Evolutionary conservation across 2,888 invertebrate species (phyloP).

Genomic region (Dichetophora obliterata): DNA sequence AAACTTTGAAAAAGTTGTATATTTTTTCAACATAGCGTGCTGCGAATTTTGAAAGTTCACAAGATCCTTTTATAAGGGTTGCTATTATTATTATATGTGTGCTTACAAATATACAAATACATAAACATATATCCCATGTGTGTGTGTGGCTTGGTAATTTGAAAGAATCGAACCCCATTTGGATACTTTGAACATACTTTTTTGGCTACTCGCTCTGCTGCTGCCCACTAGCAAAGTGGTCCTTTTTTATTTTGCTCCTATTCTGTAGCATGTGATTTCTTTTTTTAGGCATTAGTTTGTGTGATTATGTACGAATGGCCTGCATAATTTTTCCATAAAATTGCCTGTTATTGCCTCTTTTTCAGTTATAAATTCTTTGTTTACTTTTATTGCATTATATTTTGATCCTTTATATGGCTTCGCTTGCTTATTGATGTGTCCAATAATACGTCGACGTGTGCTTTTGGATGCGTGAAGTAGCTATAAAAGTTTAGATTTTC

Average conservation of each 20-base stretch:
- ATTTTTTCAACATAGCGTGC: too few species aligned
- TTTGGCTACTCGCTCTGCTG: background rate
- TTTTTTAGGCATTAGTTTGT: conserved; percentile 20
- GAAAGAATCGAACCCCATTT: conserved; percentile 37
- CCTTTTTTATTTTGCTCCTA: conserved; percentile 44
- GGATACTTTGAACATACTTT: background rate
- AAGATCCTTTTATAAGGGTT: too few species aligned
- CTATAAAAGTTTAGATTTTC: background rate
- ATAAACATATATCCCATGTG: background rate
- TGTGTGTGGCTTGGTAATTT: conserved; percentile 46
- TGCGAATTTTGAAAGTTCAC: too few species aligned
- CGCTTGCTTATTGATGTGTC: too few species aligned
- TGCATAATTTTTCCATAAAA: background rate
- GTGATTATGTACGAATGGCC: background rate
- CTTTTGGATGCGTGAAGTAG: too few species aligned
- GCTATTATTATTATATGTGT: too few species aligned
- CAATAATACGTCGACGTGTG: too few species aligned
- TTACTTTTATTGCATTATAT: too few species aligned
- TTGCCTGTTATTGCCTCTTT: background rate
- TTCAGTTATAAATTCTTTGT: too few species aligned
- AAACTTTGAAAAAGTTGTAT: too few species aligned
- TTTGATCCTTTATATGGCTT: too few species aligned
- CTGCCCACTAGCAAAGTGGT: background rate
- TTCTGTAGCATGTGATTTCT: background rate
- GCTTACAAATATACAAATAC: too few species aligned